Evolutionary conservation across 2,113 vertebrate genomes (phyloP).

Genomic region (Rhizomys pruinosus): DNA sequence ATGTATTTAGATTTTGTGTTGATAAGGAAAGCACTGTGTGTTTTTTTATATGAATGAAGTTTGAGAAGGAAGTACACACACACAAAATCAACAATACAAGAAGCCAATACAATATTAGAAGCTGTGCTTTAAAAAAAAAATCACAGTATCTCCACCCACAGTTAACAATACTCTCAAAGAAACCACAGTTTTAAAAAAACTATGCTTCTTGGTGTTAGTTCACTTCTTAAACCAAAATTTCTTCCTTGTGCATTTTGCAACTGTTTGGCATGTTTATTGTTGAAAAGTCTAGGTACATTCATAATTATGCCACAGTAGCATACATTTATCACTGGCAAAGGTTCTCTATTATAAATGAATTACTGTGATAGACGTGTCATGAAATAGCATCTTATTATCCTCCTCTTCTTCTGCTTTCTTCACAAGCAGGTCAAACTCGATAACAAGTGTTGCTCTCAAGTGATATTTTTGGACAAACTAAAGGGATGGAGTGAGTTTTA

Average conservation of each 20-base stretch:
- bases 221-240: conserved; percentile 65
- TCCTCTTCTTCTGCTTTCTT: conserved; percentile 80
- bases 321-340: conserved; percentile 83
- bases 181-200: conserved; percentile 46
- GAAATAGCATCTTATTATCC: conserved; percentile 85
- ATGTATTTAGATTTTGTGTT: neutral
- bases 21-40: neutral
- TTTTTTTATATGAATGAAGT: conserved; percentile 23
- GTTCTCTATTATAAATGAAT: conserved; percentile 82
- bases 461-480: conserved; percentile 77
- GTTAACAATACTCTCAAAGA: conserved; percentile 66
- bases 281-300: conserved; percentile 78
- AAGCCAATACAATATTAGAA: conserved; percentile 31
- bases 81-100: neutral
- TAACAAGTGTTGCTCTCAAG: conserved; percentile 73
- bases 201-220: conserved; percentile 67
- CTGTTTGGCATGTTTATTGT: conserved; percentile 83
- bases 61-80: neutral
- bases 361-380: conserved; percentile 83
- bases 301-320: conserved; percentile 81
- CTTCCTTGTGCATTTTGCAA: conserved; percentile 74
- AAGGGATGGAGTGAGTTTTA: conserved; percentile 76
- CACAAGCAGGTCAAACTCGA: conserved; percentile 81
- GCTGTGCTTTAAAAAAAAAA: neutral
- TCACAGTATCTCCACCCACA: conserved; percentile 58